Conservation (phyloP, 2,113 vertebrate genomes). For the Antechinus flavipes region DNA sequence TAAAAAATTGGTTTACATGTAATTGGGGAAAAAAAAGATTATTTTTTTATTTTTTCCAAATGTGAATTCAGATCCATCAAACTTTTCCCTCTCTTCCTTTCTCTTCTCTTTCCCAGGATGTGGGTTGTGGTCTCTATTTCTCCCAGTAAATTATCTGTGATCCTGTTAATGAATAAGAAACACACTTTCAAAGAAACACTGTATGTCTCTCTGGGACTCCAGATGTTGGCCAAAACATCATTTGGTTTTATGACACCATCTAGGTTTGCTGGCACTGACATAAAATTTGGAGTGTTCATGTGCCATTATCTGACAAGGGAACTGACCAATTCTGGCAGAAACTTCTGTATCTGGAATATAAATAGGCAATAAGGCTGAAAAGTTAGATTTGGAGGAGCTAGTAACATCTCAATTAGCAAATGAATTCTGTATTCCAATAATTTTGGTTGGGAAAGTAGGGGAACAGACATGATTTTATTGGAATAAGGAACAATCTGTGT, state of each 20-base stretch:
- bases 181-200: neutral
- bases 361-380: neutral
- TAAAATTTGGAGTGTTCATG: neutral
- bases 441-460: neutral
- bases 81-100: neutral
- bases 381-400: neutral
- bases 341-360: neutral
- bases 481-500: neutral
- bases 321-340: neutral
- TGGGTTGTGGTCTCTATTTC: conserved; percentile 4
- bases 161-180: neutral
- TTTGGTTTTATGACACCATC: neutral
- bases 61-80: conserved; percentile 8
- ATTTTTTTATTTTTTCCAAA: neutral
- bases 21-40: too few species aligned
- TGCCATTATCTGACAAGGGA: neutral
- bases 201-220: neutral
- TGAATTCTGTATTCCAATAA: neutral
- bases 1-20: too few species aligned
- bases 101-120: conserved; percentile 19
- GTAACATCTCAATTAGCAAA: neutral
- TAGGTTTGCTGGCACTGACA: neutral
- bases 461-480: neutral
- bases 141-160: neutral
- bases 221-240: neutral